Conservation (phyloP, 2,888 invertebrate genomes). For the Nematopogon swammerdamellus region DNA sequence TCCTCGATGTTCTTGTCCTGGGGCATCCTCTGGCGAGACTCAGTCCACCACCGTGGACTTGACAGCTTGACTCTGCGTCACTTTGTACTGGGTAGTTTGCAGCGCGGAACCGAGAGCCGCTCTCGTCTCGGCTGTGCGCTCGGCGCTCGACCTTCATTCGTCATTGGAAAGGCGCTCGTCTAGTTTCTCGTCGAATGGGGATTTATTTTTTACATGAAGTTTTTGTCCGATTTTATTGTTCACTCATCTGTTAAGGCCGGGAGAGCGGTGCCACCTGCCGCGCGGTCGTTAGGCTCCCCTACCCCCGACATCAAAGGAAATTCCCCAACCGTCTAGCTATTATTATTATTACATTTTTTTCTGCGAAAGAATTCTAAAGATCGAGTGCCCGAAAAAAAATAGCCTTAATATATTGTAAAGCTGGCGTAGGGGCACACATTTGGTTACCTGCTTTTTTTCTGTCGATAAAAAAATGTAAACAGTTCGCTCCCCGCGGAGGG, state of each 20-base stretch:
- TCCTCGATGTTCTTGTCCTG: too few relatives aligned
- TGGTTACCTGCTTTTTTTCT: background rate
- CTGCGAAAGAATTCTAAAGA: background rate
- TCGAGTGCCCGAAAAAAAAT: background rate
- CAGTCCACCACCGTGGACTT: too few relatives aligned
- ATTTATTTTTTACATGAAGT: background rate
- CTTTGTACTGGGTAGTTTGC: too few relatives aligned
- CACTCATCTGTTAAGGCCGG: background rate
- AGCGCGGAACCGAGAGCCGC: too few relatives aligned
- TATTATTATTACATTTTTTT: slow-evolving; percentile 29
- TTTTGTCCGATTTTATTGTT: background rate
- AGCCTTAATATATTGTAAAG: background rate
- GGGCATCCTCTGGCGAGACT: too few relatives aligned
- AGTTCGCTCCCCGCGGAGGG: background rate
- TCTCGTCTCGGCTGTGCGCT: too few relatives aligned
- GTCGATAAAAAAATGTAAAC: background rate
- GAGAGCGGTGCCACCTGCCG: background rate
- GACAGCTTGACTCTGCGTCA: too few relatives aligned
- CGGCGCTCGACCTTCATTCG: background rate
- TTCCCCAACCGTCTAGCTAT: slow-evolving; percentile 51
- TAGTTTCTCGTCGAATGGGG: background rate
- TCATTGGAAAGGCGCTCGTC: background rate
- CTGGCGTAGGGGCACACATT: background rate
- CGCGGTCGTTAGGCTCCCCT: background rate
- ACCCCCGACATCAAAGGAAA: slow-evolving; percentile 34